Base-by-base conservation (phyloP, 1,140 invertebrate species). In the Arion vulgaris region DNA sequence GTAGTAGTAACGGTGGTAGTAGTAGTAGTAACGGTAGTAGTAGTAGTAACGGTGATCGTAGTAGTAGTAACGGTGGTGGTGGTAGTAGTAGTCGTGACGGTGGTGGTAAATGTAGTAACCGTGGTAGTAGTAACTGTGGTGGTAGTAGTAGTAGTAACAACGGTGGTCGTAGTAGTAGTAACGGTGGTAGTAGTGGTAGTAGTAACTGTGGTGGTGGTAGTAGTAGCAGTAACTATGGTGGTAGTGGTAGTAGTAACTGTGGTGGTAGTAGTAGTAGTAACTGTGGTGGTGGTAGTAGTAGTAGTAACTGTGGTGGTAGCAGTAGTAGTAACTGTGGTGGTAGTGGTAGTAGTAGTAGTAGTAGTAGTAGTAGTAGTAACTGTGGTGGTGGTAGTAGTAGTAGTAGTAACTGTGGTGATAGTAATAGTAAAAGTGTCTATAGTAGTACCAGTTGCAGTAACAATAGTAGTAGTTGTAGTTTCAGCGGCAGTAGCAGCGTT, bases 331-430 rank as follows among this genome's bases (percentile, higher is more conserved):
- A 23, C 26, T 15, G 57, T 62, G 26, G 57, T 62, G 26, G 57
- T 62, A 62, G 57, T 62, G 26, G 57, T 62, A 62, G 57, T 62
- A 62, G 57, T 62, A 62, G 57, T 62, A 62, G 13, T 62, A 7
- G 26, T 62, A 23, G 57, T 62, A 7, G 57, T n/a, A 23, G 57
- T 62, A 23, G 57, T 62, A 23, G 57, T 62, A 23, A 23, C 26
- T 13, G 57, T 62, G 5, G 57, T 62, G 5, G 57, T 62, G 5
- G 13, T 62, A 62, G 26, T 15, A n/a, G 5, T 15, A 62, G 26
- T n/a, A n/a, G n/a, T n/a, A n/a, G n/a, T n/a, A n/a, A n/a, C n/a
- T n/a, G n/a, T n/a, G n/a, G n/a, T n/a, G 13, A 62, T n/a, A n/a
- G n/a, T 19, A 49, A 38, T 69, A 11, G 19, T 41, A 0, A 15